phyloP scores from a whole-genome alignment of 2,113 vertebrate species.

The Trogon surrucura region DNA sequence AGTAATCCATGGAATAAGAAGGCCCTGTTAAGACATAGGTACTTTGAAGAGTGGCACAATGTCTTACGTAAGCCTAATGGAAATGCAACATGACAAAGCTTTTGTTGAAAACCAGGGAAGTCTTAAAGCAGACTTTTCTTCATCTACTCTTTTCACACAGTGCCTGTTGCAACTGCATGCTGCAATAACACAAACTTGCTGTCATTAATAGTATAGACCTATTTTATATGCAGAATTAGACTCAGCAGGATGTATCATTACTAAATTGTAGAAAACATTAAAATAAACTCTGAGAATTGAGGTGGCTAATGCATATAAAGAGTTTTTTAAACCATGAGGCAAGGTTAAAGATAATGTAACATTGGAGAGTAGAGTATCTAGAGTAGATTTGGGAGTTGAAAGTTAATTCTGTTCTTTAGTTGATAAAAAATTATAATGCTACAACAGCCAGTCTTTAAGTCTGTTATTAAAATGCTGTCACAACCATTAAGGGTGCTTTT shows the following conservation, averaged over 20 bases:
- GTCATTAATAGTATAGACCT: neutral
- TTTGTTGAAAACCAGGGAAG: neutral
- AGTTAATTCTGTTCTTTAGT: neutral
- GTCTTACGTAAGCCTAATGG: neutral
- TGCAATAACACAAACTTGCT: neutral
- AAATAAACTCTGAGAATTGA: neutral
- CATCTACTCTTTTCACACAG: neutral
- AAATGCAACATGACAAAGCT: neutral
- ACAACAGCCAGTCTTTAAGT: neutral
- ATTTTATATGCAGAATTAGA: conserved; percentile 5
- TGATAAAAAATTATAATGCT: neutral
- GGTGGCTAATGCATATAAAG: neutral
- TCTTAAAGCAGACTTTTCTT: neutral
- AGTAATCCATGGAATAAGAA: neutral
- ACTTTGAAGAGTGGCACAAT: neutral
- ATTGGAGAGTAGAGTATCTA: neutral
- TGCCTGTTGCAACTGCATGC: neutral
- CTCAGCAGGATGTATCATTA: neutral
- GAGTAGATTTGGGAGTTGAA: neutral
- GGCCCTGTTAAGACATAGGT: neutral
- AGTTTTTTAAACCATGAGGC: neutral
- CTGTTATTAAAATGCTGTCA: neutral
- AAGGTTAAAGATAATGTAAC: neutral
- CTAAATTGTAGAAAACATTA: neutral
- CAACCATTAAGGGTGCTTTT: neutral